phyloP scores from a whole-genome alignment of 2,888 invertebrate species.

The Lypha dubia region DNA sequence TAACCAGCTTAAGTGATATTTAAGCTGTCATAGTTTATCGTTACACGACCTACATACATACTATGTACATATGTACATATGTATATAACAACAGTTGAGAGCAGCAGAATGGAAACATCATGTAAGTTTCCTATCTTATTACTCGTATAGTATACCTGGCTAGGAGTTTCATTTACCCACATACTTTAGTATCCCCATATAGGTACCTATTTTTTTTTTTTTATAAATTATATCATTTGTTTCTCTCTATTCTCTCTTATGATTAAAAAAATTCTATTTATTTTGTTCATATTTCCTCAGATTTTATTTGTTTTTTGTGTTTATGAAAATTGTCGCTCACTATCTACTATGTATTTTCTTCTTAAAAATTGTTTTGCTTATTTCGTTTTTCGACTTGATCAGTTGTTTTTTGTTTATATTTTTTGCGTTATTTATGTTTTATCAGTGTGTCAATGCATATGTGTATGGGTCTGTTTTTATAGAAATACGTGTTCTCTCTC shows the following conservation, averaged over 20 bases:
- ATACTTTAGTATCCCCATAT: background rate
- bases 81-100: background rate
- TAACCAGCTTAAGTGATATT: background rate
- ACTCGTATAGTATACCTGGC: no score
- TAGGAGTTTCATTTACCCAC: no score
- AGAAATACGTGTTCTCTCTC: background rate
- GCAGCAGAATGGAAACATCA: conserved; percentile 27
- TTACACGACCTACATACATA: no score
- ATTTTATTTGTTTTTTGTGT: conserved; percentile 30
- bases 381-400: conserved; percentile 55
- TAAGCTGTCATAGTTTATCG: background rate
- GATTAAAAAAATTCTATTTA: conserved; percentile 20
- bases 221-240: conserved; percentile 41
- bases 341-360: background rate
- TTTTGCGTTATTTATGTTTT: conserved; percentile 46
- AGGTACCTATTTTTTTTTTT: conserved; percentile 26
- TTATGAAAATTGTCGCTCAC: conserved; percentile 1
- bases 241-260: conserved; percentile 7
- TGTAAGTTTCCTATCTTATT: conserved; percentile 56
- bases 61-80: no score
- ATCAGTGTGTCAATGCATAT: conserved; percentile 1
- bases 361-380: conserved; percentile 30
- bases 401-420: conserved; percentile 72
- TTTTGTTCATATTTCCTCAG: conserved; percentile 15
- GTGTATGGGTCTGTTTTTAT: background rate